Base-by-base conservation (phyloP, 2,797 vertebrate species). In the Pipistrellus pipistrellus region DNA sequence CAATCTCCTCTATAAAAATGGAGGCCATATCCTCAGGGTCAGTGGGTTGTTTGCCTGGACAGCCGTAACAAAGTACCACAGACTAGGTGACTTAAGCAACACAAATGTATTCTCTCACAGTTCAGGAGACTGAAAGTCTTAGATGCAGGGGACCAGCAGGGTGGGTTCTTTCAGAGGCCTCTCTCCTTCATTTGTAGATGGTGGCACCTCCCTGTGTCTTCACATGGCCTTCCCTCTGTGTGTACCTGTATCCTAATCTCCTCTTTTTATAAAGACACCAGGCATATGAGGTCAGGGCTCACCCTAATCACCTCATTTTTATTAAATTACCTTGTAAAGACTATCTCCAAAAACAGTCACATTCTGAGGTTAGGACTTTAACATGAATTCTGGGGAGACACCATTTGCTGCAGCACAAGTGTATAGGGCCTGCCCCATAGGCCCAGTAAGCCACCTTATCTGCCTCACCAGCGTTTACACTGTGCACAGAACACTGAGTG, bases 401-500 rank as follows among this genome's bases (percentile, higher is more conserved):
- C 8, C 32, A 8, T 44, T 71, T 48, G 55, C 59, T 32, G 1
- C 12, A 30, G 55, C 41, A 18, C n/a, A 17, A 6, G 32, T 25
- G 6, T 81, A 0, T 8, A n/a, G 69, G 2, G 8, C 77, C 53
- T 66, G 38, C 21, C 53, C 68, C 38, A 4, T 0, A 10, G 14
- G 35, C 72, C 81, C 23, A 35, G 68, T 8, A 10, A 57, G 69
- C 62, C 21, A 55, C 20, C 25, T n/a, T 64, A 64, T 14, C 62
- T 64, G 62, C 68, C 68, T 85, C 53, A 21, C 38, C 68, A 21
- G 20, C 5, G 0, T 57, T 48, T 15, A 1, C 23, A 59, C 59
- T 18, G 35, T 8, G 18, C 53, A 4, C 0, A 6, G 68, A 66
- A 7, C 0, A 0, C 35, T 7, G 5, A 2, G 0, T 11, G 3